Percentiles rank a stretch among this genome's conserved stretches.
Conservation (phyloP, 2,797 vertebrate genomes). For the Hippoglossus hippoglossus region DNA sequence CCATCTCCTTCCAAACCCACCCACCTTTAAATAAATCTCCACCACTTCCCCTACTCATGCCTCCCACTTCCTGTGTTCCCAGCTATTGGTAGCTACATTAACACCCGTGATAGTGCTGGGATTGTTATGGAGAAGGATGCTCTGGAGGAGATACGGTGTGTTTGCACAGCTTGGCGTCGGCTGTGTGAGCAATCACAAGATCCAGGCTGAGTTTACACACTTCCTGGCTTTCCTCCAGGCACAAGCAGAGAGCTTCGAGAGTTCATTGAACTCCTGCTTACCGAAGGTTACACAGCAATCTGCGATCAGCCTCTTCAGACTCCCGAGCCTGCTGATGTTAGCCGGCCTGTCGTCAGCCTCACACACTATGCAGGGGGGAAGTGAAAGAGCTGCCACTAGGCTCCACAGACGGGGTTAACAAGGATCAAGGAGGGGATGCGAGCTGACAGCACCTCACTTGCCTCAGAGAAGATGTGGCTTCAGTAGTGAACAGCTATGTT, state of each 20-base stretch:
- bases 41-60: slow-evolving; percentile 21
- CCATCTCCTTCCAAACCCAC: slow-evolving; percentile 5
- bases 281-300: slow-evolving; percentile 47
- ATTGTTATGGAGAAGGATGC: slow-evolving; percentile 43
- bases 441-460: slow-evolving; percentile 7
- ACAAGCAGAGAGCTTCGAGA: slow-evolving; percentile 53
- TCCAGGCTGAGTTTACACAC: slow-evolving; percentile 60
- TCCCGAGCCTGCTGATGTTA: slow-evolving; percentile 21
- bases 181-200: slow-evolving; percentile 63
- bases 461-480: slow-evolving; percentile 26
- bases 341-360: slow-evolving; percentile 23
- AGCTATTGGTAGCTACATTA: slow-evolving; percentile 5
- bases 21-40: slow-evolving; percentile 9
- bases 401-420: slow-evolving; percentile 20
- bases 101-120: slow-evolving; percentile 3
- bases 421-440: slow-evolving; percentile 19
- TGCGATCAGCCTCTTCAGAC: slow-evolving; percentile 16
- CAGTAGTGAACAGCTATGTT: background rate
- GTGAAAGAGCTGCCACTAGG: slow-evolving; percentile 17
- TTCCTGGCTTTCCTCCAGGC: slow-evolving; percentile 62
- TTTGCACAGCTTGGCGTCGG: slow-evolving; percentile 52
- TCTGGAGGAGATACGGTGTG: slow-evolving; percentile 23
- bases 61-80: slow-evolving; percentile 53
- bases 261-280: slow-evolving; percentile 71
- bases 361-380: slow-evolving; percentile 14